Evolutionary conservation across 1,140 invertebrate species (phyloP), one percentile per base, ranked within the genome.

Genomic region (Idris sp.): DNA sequence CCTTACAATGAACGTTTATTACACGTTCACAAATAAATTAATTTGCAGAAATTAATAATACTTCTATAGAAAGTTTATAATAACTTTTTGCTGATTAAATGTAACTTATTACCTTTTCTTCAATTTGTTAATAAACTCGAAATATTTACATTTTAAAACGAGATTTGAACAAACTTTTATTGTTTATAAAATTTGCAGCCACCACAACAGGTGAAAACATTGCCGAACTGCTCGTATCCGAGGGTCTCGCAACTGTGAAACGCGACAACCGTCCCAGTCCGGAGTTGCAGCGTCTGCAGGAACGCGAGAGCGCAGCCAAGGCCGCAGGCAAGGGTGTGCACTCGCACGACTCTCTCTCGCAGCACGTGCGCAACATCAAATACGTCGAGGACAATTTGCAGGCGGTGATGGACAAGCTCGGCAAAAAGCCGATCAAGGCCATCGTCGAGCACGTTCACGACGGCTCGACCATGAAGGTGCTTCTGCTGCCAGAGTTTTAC

Each of bases 371-470:
- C 18, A 91, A 95, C 76, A 92, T 99, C 53, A 97, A 93, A 79
- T 98, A 96, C 94, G 90, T 88, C 8, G 89, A 96, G 16, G 97
- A 98, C 13, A 94, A 95, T 84, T 92, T 94, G 3, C 90, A 93
- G 31, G 89, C 90, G 38, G 92, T 98, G 83, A 93, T 97, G 7
- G 95, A 97, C 51, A 92, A 94, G 65, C 91, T 92, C 65, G 91
- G 91, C 19, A 90, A 92, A 25, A 95, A 96, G 80, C 94, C 93
- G 0, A 87, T 97, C 7, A 90, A 92, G 84, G 96, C 96, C 41
- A 91, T 98, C 16, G 94, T 99, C 80, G 97, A 99, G 86, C 94
- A 97, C 89, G 97, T 99, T 0, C 90, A 97, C 61, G 97, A 99
- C 89, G 98, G 98, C 1, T 98, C 97, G 11, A 99, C 97, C 0